These are phyloP conservation scores for Hybognathus amarus DNA, from an alignment of 2,797 vertebrate genomes.

Conservation along the genomic window DNA sequence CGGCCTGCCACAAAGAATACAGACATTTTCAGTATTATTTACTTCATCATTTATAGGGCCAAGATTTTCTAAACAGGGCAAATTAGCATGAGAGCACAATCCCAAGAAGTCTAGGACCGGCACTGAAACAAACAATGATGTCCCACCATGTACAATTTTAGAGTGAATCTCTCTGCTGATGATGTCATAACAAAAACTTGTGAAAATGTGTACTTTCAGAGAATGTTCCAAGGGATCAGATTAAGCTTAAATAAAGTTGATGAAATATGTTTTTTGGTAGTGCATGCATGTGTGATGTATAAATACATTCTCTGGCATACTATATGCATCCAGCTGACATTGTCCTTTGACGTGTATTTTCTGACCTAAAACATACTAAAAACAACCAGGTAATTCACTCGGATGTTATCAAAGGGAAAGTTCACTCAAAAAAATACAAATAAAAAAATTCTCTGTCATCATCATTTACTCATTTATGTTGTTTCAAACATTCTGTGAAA, in stretches of 20 bases:
- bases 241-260: background rate
- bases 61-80: too few species aligned
- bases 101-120: too few species aligned
- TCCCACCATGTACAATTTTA: too few species aligned
- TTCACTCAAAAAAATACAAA: background rate
- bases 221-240: background rate
- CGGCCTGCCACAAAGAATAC: conserved; percentile 62
- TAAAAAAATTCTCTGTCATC: background rate
- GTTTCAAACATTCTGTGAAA: background rate
- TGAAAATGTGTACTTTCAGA: too few species aligned
- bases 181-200: too few species aligned
- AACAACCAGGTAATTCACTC: background rate
- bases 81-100: too few species aligned
- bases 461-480: background rate
- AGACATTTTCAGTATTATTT: background rate
- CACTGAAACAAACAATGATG: too few species aligned
- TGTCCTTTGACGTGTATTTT: background rate
- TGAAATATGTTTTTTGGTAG: background rate
- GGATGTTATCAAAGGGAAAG: background rate
- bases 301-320: background rate
- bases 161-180: too few species aligned
- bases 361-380: background rate
- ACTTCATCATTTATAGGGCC: background rate
- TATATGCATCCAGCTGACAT: background rate
- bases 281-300: background rate